Evolutionary conservation across 2,797 vertebrate species (phyloP), one percentile per base, ranked within the genome.

Genomic region (Psittacula echo): DNA sequence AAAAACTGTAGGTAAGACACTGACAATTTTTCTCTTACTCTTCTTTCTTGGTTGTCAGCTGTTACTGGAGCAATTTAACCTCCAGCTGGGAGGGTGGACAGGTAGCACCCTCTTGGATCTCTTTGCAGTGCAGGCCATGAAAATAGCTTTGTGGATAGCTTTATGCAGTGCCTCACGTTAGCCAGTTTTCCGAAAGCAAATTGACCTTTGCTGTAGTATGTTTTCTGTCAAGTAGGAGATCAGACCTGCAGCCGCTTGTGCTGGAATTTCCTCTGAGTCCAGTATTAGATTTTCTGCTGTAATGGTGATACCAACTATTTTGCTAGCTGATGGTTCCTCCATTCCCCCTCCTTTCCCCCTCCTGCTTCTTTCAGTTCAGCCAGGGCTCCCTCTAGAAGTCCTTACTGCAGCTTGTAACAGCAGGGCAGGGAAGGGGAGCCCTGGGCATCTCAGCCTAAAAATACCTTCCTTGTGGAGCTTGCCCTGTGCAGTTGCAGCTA

Each of bases 1-100:
- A 94, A 94, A 91, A 97, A 79, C 80, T 50, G 77, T 68, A 87
- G 92, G 78, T 90, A 94, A 88, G 72, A 65, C 56, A 65, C 70
- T 81, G 93, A 64, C 78, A 90, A 66, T 91, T 97, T 97, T 90
- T 81, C 64, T 85, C 61, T 87, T 74, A 42, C 41, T 87, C 77
- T 89, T 32, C 71, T 67, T 18, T 61, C 89, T 74, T 26, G 66
- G 77, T 76, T 87, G 60, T 80, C 90, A 72, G 81, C 68, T 86
- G 90, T 90, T 94, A 87, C 29, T 94, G 94, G 87, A 87, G 73
- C 76, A 94, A 92, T 97, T 95, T 93, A 94, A 72, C 83, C 75
- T 78, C 83, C 94, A 93, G 73, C 95, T 93, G 90, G 39, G 77
- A 91, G 71, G 91, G 92, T 76, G 94, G 85, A 51, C 78, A 77